Conservation (phyloP, 2,888 invertebrate species). For the Ischnura elegans region DNA sequence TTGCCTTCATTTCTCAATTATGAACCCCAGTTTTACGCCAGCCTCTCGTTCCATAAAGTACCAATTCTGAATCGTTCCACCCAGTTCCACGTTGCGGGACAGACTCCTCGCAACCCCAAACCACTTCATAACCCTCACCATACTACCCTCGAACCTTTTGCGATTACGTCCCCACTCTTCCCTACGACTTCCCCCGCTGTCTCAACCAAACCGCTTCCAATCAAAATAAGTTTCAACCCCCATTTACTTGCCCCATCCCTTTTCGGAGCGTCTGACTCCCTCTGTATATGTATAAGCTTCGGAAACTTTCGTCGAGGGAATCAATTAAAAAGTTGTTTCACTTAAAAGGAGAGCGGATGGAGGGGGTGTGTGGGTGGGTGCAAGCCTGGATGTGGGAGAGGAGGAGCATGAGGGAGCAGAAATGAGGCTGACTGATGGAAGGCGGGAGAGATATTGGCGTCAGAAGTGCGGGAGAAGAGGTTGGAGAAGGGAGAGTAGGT, state of each 20-base stretch:
- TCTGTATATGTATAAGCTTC: neutral
- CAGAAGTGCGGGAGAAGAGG: neutral
- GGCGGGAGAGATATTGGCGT: neutral
- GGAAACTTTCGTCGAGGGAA: slow-evolving; percentile 63
- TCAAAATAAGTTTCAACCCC: slow-evolving; percentile 60
- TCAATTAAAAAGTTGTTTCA: slow-evolving; percentile 66
- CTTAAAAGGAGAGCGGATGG: slow-evolving; percentile 45
- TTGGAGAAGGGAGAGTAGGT: too few species aligned
- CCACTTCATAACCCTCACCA: too few species aligned
- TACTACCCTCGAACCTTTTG: too few species aligned
- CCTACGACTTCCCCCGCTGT: neutral
- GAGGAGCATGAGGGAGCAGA: neutral
- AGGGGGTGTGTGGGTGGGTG: neutral
- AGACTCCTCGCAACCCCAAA: too few species aligned
- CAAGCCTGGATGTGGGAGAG: neutral
- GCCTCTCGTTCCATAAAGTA: too few species aligned
- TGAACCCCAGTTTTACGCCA: too few species aligned
- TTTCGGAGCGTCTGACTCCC: too few species aligned
- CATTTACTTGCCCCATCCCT: neutral
- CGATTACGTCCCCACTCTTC: neutral
- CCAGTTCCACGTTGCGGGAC: too few species aligned
- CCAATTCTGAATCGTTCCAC: too few species aligned
- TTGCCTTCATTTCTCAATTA: too few species aligned
- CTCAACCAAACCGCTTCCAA: slow-evolving; percentile 46
- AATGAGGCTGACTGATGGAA: too few species aligned